phyloP scores from a whole-genome alignment of 2,797 vertebrate species.

The Falco rusticolus region DNA sequence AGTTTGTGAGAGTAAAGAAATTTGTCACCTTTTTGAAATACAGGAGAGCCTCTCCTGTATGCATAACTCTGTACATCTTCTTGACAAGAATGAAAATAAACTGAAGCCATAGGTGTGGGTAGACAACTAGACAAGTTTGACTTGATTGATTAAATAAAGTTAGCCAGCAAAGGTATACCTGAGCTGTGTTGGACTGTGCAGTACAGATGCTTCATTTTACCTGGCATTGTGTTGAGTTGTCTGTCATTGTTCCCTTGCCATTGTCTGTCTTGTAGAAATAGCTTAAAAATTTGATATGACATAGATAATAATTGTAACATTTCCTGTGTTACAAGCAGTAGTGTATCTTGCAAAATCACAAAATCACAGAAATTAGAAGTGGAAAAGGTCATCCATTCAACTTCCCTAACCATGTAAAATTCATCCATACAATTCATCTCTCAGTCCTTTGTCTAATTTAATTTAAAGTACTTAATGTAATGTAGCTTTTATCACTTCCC shows the following conservation, averaged over 20 bases:
- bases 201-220: neutral
- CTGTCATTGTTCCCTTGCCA: neutral
- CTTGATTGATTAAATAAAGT: neutral
- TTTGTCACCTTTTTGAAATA: neutral
- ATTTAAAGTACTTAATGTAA: neutral
- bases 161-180: neutral
- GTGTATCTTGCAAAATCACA: neutral
- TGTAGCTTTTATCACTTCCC: neutral
- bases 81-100: slow-evolving; percentile 2
- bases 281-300: neutral
- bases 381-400: neutral
- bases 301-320: neutral
- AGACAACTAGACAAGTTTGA: neutral
- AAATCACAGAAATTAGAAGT: neutral
- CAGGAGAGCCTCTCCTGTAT: neutral
- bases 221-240: neutral
- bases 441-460: neutral
- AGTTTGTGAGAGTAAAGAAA: neutral
- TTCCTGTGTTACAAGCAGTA: neutral
- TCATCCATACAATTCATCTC: neutral
- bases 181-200: neutral
- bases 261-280: neutral
- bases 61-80: neutral
- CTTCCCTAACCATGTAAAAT: neutral
- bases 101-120: neutral